Evolutionary conservation across 2,113 vertebrate species (phyloP), one percentile per base, ranked within the genome.

Genomic region (Sturnira hondurensis): DNA sequence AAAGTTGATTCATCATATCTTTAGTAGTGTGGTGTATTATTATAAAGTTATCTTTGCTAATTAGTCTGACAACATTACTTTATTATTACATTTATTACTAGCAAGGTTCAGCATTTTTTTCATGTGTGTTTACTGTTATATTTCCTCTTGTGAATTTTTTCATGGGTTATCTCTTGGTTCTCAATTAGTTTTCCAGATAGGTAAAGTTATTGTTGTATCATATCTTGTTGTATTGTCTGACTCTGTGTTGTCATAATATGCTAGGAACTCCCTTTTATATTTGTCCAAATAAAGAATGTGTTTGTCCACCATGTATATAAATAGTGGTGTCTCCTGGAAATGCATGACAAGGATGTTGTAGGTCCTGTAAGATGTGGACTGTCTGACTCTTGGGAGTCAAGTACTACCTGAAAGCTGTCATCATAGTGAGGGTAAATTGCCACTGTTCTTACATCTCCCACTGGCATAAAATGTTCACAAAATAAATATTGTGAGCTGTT

Each of bases 141-240:
- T 87, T 96, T 95, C 52, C 28, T 83, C 26, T 80, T 87, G 43
- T 74, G 24, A 80, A 65, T 94, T 95, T 92, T 92, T 94, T 88
- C n/a, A 84, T 63, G 33, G 86, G 52, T 54, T 95, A 26, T 58
- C 70, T 89, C 0, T 43, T 81, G 26, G 31, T 91, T 91, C 73
- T 95, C 88, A 85, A 82, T 77, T 81, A 88, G 33, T 76, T 96
- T 97, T 91, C 22, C 33, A 82, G 58, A 43, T 74, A 85, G 84
- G 41, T 73, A 85, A 86, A 85, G 91, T 92, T 80, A 80, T 63
- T 94, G 63, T 58, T 76, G 19, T 89, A 56, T 93, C 93, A 10
- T 88, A 5, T 89, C 38, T 95, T 70, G 17, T 38, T 91, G 36
- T 67, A 90, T 52, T 20, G 43, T 82, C 67, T 84, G 16, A 86